phyloP scores from a whole-genome alignment of 1,140 invertebrate species.

The Ceratina japonica region DNA sequence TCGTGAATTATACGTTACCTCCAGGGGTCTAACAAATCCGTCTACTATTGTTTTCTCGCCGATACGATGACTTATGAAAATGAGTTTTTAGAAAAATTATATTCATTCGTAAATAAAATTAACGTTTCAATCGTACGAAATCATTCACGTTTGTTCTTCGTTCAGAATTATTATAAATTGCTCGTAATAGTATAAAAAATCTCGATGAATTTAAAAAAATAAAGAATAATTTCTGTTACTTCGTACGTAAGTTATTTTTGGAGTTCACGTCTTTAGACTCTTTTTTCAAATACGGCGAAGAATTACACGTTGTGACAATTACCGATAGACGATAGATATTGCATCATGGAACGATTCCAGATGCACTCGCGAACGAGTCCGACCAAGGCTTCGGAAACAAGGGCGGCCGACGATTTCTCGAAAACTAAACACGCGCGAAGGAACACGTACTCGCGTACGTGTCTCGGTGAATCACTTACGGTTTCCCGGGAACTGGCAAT shows the following conservation, averaged over 20 bases:
- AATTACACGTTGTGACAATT: constrained; percentile 16
- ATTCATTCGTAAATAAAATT: not conserved
- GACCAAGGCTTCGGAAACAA: constrained; percentile 29
- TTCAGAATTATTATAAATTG: too few species aligned
- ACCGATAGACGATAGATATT: constrained; percentile 15
- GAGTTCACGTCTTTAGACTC: too few species aligned
- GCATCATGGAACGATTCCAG: constrained; percentile 19
- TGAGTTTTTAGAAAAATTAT: not conserved
- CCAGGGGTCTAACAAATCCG: not conserved
- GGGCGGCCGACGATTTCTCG: constrained; percentile 40
- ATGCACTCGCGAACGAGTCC: constrained; percentile 8
- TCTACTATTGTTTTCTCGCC: constrained; percentile 3
- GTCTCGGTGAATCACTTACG: constrained; percentile 41
- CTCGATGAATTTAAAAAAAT: not conserved
- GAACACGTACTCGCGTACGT: not conserved
- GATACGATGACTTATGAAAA: not conserved
- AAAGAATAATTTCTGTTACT: too few species aligned
- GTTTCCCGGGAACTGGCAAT: constrained; percentile 10
- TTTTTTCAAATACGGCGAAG: not conserved
- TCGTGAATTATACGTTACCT: constrained; percentile 26
- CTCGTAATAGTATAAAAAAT: not conserved
- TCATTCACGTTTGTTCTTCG: too few species aligned
- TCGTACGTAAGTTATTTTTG: too few species aligned
- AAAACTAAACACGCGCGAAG: constrained; percentile 25
- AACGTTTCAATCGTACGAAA: too few species aligned